These are phyloP conservation scores for Cheilosia pagana DNA, from an alignment of 2,888 invertebrate genomes.

Conservation along the genomic window DNA sequence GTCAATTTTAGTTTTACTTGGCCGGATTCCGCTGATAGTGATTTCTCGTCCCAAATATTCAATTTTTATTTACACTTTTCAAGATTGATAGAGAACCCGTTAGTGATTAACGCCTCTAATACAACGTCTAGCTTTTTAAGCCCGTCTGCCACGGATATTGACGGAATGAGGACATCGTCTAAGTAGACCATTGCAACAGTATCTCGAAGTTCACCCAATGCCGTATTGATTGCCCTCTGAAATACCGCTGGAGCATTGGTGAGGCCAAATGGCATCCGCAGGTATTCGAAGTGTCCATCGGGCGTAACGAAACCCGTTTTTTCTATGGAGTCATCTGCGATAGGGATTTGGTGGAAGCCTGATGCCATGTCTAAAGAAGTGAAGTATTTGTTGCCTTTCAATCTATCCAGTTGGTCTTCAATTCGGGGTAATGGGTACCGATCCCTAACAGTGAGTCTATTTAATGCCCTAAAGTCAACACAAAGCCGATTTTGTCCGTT, in stretches of 20 bases:
- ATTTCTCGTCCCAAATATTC: constrained; percentile 77
- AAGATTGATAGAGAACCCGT: constrained; percentile 69
- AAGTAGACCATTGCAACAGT: constrained; percentile 42
- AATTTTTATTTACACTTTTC: constrained; percentile 68
- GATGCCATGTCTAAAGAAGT: too few relatives aligned
- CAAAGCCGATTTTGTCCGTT: constrained; percentile 50
- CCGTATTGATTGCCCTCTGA: constrained; percentile 39
- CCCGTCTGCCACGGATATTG: constrained; percentile 46
- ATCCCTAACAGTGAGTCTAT: constrained; percentile 78
- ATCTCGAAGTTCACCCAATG: constrained; percentile 45
- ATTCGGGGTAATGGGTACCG: constrained; percentile 80
- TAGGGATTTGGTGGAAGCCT: too few relatives aligned
- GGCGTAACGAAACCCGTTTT: too few relatives aligned
- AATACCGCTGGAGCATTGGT: neutral
- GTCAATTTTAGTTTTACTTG: constrained; percentile 38
- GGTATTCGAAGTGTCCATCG: constrained; percentile 2
- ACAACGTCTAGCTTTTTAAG: constrained; percentile 63
- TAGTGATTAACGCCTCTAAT: constrained; percentile 56
- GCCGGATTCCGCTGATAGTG: constrained; percentile 25
- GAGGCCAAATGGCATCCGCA: neutral
- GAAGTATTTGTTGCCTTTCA: constrained; percentile 77
- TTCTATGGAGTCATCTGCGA: too few relatives aligned
- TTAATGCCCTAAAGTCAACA: constrained; percentile 76
- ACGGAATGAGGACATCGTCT: constrained; percentile 60
- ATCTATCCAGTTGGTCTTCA: constrained; percentile 80